Evolutionary conservation across 2,113 vertebrate species (phyloP).

Genomic region (Phalacrocorax aristotelis): DNA sequence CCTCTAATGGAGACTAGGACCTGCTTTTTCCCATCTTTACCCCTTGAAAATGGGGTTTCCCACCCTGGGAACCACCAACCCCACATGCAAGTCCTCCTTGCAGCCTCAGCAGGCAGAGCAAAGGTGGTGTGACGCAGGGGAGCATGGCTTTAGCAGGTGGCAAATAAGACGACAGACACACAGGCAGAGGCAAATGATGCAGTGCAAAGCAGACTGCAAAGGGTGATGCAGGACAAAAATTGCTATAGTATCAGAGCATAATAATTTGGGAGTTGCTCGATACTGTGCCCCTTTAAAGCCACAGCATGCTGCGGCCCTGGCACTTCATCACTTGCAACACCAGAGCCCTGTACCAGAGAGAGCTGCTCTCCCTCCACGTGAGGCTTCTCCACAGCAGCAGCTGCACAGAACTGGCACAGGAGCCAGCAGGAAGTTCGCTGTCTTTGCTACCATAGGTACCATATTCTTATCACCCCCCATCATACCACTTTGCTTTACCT

Average conservation of each 20-base stretch:
- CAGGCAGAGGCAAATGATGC: neutral
- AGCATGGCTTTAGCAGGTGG: neutral
- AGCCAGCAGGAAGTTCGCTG: neutral
- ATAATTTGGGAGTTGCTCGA: fast-evolving
- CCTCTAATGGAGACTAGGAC: neutral
- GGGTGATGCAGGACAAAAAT: neutral
- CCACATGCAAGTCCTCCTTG: neutral
- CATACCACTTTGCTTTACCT: neutral
- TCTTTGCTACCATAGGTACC: neutral
- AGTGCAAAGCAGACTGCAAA: neutral
- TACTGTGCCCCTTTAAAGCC: neutral
- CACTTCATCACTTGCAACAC: neutral
- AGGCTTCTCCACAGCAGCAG: neutral
- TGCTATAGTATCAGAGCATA: neutral
- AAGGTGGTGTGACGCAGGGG: neutral
- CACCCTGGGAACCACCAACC: neutral
- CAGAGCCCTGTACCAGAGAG: neutral
- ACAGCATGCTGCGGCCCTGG: too few species aligned
- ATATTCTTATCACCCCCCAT: neutral
- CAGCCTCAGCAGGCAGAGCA: neutral
- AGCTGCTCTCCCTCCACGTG: neutral
- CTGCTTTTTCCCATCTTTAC: neutral
- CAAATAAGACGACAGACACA: neutral
- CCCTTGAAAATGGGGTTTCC: neutral
- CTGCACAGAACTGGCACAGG: neutral